phyloP scores from a whole-genome alignment of 2,113 vertebrate genomes.

The Cyprinodon variegatus region DNA sequence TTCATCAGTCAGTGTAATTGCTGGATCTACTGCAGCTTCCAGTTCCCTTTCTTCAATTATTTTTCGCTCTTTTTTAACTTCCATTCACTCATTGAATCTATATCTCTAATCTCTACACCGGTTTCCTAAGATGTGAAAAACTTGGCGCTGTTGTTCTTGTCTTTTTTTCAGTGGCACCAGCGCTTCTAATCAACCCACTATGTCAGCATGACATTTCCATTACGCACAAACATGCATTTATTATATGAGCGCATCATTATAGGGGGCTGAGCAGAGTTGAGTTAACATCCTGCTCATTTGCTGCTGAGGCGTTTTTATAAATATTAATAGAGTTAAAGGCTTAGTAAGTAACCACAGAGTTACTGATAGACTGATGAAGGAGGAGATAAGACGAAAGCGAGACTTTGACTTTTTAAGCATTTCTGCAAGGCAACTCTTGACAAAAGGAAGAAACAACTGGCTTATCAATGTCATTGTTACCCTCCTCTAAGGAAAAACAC shows the following conservation, averaged over 20 bases:
- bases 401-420: conserved; percentile 47
- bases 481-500: conserved; percentile 16
- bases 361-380: conserved; percentile 50
- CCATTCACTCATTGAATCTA: background rate
- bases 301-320: conserved; percentile 20
- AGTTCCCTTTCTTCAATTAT: background rate
- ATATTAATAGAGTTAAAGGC: conserved; percentile 66
- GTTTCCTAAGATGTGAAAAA: background rate
- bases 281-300: conserved; percentile 53
- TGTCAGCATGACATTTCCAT: conserved; percentile 24
- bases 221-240: background rate
- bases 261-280: background rate
- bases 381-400: conserved; percentile 22
- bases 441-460: conserved; percentile 43
- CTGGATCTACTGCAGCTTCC: background rate
- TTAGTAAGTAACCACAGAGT: conserved; percentile 61
- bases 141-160: background rate
- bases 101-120: background rate
- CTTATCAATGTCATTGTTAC: conserved; percentile 33
- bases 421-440: conserved; percentile 24
- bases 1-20: background rate
- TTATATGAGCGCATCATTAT: conserved; percentile 28
- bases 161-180: background rate
- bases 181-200: conserved; percentile 8
- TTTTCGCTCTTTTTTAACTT: background rate